A percentile compares a stretch with the other conserved stretches of the same genome.
Conservation (phyloP, 2,113 vertebrate genomes). For the Leucoraja erinaceus region DNA sequence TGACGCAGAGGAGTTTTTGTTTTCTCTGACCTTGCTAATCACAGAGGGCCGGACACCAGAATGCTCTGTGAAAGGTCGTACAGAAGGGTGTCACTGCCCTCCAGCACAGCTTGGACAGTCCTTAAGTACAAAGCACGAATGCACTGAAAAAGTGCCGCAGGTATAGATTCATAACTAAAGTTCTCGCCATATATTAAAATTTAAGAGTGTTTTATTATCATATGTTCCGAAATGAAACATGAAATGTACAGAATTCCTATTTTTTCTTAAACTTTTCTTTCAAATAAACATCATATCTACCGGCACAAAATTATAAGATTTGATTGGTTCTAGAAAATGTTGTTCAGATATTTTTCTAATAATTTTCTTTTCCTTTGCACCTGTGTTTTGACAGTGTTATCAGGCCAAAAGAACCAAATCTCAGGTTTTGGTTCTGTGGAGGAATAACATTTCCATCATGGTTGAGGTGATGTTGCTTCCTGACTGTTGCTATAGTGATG, state of each 20-base stretch:
- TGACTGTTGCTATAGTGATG: slow-evolving; percentile 93
- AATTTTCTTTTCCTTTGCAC: not conserved
- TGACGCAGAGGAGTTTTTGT: slow-evolving; percentile 93
- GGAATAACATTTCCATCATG: slow-evolving; percentile 93
- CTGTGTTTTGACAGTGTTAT: slow-evolving; percentile 68
- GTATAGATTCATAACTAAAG: slow-evolving; percentile 51
- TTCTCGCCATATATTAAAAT: not conserved
- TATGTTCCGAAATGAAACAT: no score
- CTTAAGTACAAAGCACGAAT: slow-evolving; percentile 77
- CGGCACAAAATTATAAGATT: not conserved
- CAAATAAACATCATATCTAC: not conserved
- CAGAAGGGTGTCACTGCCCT: slow-evolving; percentile 91
- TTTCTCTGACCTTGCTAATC: slow-evolving; percentile 88
- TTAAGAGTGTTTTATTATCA: no score
- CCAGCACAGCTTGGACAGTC: slow-evolving; percentile 83
- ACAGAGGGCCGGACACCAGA: slow-evolving; percentile 93
- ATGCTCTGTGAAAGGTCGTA: slow-evolving; percentile 85
- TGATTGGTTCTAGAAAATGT: not conserved
- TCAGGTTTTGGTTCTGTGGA: slow-evolving; percentile 87
- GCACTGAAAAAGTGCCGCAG: slow-evolving; percentile 87
- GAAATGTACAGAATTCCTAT: not conserved
- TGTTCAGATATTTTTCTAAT: not conserved
- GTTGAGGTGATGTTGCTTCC: slow-evolving; percentile 96
- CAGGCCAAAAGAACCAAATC: slow-evolving; percentile 87
- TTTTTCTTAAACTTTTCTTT: not conserved